phyloP scores from a whole-genome alignment of 2,797 vertebrate genomes.

The Lutjanus campechanus region DNA sequence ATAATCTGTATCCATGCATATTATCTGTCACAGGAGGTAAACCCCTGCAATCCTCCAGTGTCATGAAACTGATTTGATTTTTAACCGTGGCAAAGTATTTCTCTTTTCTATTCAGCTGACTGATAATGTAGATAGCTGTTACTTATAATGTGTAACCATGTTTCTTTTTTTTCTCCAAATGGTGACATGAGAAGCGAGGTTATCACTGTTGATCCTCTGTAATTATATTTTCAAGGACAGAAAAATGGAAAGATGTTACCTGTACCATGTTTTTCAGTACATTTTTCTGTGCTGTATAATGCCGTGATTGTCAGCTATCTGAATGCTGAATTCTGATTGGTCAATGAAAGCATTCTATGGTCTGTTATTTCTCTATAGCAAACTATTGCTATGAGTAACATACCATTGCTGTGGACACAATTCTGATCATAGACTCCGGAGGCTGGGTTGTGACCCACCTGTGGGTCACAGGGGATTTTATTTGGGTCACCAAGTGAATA shows the following conservation, averaged over 20 bases:
- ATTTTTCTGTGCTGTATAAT: background rate
- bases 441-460: no score
- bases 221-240: constrained; percentile 24
- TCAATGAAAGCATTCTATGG: no score
- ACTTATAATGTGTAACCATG: constrained; percentile 8
- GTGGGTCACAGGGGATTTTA: no score
- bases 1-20: constrained; percentile 40
- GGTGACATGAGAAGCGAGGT: background rate
- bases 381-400: no score
- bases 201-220: constrained; percentile 28
- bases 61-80: constrained; percentile 50
- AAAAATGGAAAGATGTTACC: background rate
- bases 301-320: no score
- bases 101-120: constrained; percentile 4
- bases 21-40: constrained; percentile 39
- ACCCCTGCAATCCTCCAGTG: constrained; percentile 28
- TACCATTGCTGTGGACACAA: no score
- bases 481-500: no score
- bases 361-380: no score
- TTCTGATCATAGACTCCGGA: no score
- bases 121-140: constrained; percentile 22
- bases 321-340: no score
- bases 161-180: constrained; percentile 7
- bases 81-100: background rate
- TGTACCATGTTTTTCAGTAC: background rate